Evolutionary conservation across 2,797 vertebrate genomes (phyloP).

Genomic region (Chloroceryle inda): DNA sequence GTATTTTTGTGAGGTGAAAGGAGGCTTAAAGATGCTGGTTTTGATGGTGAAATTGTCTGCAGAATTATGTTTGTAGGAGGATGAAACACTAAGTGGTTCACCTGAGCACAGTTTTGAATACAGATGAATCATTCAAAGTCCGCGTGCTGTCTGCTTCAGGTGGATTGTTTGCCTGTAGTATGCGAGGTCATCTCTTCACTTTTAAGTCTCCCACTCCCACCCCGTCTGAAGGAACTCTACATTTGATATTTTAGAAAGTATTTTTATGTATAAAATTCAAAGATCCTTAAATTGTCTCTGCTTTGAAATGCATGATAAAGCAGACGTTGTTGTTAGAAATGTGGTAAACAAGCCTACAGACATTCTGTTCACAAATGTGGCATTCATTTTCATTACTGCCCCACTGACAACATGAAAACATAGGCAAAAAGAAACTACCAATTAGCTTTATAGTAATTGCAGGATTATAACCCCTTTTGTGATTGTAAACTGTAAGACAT

Average conservation of each 20-base stretch:
- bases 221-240: conserved; percentile 44
- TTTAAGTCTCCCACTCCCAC: conserved; percentile 61
- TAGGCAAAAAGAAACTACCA: conserved; percentile 60
- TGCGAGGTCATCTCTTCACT: conserved; percentile 25
- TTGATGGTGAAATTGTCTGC: conserved; percentile 59
- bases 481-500: background rate
- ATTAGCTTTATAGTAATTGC: conserved; percentile 58
- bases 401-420: conserved; percentile 73
- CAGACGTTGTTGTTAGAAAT: conserved; percentile 78
- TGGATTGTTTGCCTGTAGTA: conserved; percentile 20
- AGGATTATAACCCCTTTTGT: conserved; percentile 25
- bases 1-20: conserved; percentile 17
- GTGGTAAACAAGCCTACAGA: conserved; percentile 79
- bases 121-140: conserved; percentile 33
- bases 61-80: conserved; percentile 29
- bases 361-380: conserved; percentile 75
- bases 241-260: conserved; percentile 48
- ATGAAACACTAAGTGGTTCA: background rate
- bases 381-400: conserved; percentile 74
- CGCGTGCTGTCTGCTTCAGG: conserved; percentile 32
- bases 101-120: conserved; percentile 8
- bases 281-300: conserved; percentile 74
- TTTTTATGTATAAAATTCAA: conserved; percentile 71
- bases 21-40: conserved; percentile 28
- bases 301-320: conserved; percentile 75